phyloP scores from a whole-genome alignment of 2,888 invertebrate genomes.

The Eremobia ochroleuca region DNA sequence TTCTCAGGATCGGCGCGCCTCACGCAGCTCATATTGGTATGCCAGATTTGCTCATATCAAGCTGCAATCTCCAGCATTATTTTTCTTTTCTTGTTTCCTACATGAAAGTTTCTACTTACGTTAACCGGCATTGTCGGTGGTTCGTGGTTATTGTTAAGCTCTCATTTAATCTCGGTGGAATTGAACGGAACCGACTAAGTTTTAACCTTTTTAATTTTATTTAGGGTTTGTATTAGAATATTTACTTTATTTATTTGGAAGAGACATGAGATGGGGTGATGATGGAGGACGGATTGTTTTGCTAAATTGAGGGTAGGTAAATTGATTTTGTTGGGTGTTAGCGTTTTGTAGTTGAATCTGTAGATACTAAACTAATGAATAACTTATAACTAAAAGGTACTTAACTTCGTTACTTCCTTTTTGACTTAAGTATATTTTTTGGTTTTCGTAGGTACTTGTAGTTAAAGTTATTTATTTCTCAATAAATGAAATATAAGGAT shows the following conservation, averaged over 20 bases:
- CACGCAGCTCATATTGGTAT: not conserved
- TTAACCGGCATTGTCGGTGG: conserved; percentile 24
- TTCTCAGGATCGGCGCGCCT: too few relatives aligned
- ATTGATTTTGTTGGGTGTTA: conserved; percentile 16
- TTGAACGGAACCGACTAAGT: conserved; percentile 21
- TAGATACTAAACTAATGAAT: not conserved
- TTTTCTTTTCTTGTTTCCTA: not conserved
- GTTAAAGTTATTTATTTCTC: not conserved
- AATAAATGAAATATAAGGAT: not conserved
- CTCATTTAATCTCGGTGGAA: conserved; percentile 48
- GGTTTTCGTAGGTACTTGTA: not conserved
- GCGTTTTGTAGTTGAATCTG: not conserved
- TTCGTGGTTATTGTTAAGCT: conserved; percentile 46
- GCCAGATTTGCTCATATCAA: conserved; percentile 9
- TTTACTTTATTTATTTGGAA: too few relatives aligned
- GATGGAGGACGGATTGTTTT: too few relatives aligned
- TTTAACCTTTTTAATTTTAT: conserved; percentile 35
- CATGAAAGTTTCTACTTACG: conserved; percentile 1
- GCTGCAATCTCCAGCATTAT: not conserved
- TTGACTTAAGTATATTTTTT: not conserved
- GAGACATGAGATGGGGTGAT: too few relatives aligned
- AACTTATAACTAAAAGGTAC: not conserved
- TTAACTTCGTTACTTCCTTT: not conserved
- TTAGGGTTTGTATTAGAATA: conserved; percentile 30
- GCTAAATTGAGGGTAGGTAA: not conserved